Evolutionary conservation across 2,888 invertebrate genomes (phyloP).

Genomic region (Amphipyra berbera): DNA sequence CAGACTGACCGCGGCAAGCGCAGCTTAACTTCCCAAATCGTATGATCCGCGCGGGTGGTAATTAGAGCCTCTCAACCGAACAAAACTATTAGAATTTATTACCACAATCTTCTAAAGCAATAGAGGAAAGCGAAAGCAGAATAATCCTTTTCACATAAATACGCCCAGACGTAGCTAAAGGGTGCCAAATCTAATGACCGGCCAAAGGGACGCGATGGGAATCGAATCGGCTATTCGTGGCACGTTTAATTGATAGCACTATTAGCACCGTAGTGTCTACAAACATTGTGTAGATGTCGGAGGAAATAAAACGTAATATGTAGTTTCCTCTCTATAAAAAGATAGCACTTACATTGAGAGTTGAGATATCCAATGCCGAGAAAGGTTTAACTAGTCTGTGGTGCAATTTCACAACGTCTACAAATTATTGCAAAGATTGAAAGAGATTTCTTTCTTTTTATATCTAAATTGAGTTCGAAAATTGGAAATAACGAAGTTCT

Average conservation of each 20-base stretch:
- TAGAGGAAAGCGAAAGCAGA: conserved; percentile 2
- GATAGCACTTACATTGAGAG: conserved; percentile 21
- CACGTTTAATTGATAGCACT: conserved; percentile 83
- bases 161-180: conserved; percentile 21
- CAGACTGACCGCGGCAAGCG: too few relatives aligned
- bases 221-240: conserved; percentile 77
- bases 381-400: conserved; percentile 15
- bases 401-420: background rate
- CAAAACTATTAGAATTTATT: background rate
- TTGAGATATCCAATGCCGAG: conserved; percentile 35
- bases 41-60: too few relatives aligned
- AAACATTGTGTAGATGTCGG: conserved; percentile 15
- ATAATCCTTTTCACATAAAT: conserved; percentile 16
- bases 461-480: too few relatives aligned
- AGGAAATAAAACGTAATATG: conserved; percentile 43
- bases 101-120: background rate
- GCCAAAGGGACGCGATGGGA: conserved; percentile 71
- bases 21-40: too few relatives aligned
- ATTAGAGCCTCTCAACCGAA: too few relatives aligned
- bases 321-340: conserved; percentile 23
- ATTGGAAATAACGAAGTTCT: too few relatives aligned
- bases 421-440: conserved; percentile 1
- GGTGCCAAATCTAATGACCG: conserved; percentile 69
- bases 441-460: background rate
- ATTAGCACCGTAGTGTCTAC: conserved; percentile 68